Evolutionary conservation across 2,888 invertebrate species (phyloP).

Genomic region (Brachycybe producta): DNA sequence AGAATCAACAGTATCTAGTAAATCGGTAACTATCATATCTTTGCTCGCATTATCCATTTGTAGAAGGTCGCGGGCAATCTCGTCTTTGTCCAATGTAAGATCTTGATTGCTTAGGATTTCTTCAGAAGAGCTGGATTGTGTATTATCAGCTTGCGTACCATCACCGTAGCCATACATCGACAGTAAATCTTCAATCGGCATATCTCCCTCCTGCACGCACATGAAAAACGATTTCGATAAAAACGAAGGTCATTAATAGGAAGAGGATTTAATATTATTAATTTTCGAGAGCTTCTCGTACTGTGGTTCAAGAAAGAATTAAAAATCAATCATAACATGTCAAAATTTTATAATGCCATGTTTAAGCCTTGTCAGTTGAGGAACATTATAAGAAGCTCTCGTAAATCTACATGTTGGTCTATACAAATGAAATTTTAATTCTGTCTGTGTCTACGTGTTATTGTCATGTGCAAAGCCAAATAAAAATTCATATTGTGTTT

Average conservation of each 20-base stretch:
- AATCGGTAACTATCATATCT: conserved; percentile 31
- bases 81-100: conserved; percentile 35
- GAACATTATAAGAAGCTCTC: too few species aligned
- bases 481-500: too few species aligned
- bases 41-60: conserved; percentile 28
- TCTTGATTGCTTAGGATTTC: conserved; percentile 36
- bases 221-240: conserved; percentile 12
- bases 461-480: too few species aligned
- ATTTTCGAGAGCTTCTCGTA: too few species aligned
- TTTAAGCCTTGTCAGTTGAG: not conserved
- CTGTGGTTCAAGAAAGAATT: too few species aligned
- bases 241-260: conserved; percentile 3
- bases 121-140: conserved; percentile 35
- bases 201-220: conserved; percentile 63
- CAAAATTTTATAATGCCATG: not conserved
- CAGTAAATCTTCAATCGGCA: conserved; percentile 85
- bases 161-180: conserved; percentile 65
- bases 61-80: conserved; percentile 32
- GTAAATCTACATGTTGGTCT: too few species aligned
- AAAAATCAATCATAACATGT: conserved; percentile 3
- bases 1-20: conserved; percentile 30
- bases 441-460: too few species aligned
- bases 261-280: not conserved
- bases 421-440: too few species aligned
- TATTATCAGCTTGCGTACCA: conserved; percentile 33